phyloP scores from a whole-genome alignment of 2,888 invertebrate genomes.

The Bugula neritina region DNA sequence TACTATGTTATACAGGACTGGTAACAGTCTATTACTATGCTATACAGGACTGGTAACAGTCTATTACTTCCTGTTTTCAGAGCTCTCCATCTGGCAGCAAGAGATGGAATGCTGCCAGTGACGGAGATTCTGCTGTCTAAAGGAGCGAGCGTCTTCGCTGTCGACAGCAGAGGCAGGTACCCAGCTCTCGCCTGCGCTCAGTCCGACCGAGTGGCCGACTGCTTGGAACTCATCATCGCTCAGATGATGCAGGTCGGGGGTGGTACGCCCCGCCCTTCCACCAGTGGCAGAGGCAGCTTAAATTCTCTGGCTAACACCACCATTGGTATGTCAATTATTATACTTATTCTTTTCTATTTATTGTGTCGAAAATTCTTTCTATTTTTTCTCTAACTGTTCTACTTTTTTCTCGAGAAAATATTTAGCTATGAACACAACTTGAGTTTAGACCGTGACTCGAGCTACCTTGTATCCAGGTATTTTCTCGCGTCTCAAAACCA shows the following conservation, averaged over 20 bases:
- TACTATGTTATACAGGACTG: neutral
- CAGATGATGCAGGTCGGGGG: constrained; percentile 41
- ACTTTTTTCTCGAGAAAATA: too few relatives aligned
- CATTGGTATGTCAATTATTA: constrained; percentile 1
- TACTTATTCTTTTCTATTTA: too few relatives aligned
- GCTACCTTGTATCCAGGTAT: too few relatives aligned
- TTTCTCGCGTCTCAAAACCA: too few relatives aligned
- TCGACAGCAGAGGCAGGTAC: constrained; percentile 61
- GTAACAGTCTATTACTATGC: neutral
- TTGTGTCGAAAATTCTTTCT: too few relatives aligned
- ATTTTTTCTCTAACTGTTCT: too few relatives aligned
- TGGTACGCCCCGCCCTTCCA: neutral
- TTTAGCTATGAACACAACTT: too few relatives aligned
- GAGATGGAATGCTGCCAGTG: constrained; percentile 61
- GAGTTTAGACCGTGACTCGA: too few relatives aligned
- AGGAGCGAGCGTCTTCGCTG: constrained; percentile 60
- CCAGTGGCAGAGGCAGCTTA: constrained; percentile 14
- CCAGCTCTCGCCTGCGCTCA: constrained; percentile 64
- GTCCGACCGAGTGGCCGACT: constrained; percentile 61
- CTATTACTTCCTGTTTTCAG: too few relatives aligned
- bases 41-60: neutral
- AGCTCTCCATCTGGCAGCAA: constrained; percentile 62
- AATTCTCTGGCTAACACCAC: neutral
- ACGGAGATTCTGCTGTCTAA: constrained; percentile 60
- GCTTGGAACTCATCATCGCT: constrained; percentile 59